Evolutionary conservation across 2,113 vertebrate species (phyloP).

Genomic region (Rhea americana): DNA sequence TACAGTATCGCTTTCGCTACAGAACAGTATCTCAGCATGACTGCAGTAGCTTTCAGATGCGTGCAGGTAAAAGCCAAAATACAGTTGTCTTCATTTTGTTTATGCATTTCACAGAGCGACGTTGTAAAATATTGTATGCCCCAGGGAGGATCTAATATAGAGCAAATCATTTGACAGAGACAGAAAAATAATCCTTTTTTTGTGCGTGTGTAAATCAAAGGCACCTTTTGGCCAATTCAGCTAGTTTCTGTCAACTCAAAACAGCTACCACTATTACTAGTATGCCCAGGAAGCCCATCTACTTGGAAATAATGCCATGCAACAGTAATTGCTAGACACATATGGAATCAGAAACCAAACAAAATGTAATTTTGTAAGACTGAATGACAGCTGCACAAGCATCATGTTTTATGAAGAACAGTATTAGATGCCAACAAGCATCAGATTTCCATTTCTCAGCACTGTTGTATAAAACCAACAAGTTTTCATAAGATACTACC

Average conservation of each 20-base stretch:
- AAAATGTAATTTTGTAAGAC: rapidly evolving
- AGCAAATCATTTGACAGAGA: rapidly evolving
- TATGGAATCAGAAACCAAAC: rapidly evolving
- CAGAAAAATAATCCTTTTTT: background rate
- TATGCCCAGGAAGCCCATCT: background rate
- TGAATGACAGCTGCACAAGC: rapidly evolving
- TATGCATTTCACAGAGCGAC: rapidly evolving
- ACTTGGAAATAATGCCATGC: rapidly evolving
- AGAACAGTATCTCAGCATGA: rapidly evolving
- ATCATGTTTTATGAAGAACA: rapidly evolving
- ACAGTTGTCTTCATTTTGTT: background rate
- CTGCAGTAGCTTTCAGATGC: background rate
- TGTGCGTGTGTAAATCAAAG: background rate
- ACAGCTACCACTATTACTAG: rapidly evolving
- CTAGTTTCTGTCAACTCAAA: rapidly evolving
- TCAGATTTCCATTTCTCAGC: background rate
- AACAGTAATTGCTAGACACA: rapidly evolving
- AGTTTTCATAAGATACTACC: no score
- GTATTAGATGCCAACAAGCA: rapidly evolving
- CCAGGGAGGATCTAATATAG: background rate
- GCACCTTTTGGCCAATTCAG: background rate
- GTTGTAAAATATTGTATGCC: rapidly evolving
- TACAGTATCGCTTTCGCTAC: background rate
- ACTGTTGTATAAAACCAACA: no score
- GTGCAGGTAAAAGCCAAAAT: rapidly evolving